Conservation (phyloP, 2,797 vertebrate species). For the Mormyrus hasselquistii region DNA sequence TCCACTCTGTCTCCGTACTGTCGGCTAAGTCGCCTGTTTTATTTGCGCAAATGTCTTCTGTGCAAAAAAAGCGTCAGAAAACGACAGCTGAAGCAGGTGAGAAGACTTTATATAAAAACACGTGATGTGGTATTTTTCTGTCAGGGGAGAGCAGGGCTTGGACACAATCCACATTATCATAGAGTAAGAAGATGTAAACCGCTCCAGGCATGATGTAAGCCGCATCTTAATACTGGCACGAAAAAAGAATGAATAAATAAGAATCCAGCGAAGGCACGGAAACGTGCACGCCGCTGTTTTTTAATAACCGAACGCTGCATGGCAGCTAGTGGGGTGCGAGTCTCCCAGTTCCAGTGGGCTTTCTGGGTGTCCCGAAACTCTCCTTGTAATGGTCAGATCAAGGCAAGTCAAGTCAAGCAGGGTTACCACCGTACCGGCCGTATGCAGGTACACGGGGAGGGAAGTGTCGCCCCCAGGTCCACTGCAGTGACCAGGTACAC, state of each 20-base stretch:
- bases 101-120: background rate
- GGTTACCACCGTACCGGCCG: background rate
- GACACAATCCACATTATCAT: background rate
- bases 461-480: background rate
- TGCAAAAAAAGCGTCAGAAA: background rate
- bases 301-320: background rate
- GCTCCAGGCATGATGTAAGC: background rate
- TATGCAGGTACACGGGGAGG: background rate
- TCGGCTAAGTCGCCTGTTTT: background rate
- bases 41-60: background rate
- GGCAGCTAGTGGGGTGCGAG: background rate
- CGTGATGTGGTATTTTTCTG: background rate
- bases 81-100: background rate
- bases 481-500: background rate
- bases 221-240: background rate
- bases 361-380: background rate
- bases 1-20: background rate
- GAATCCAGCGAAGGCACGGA: background rate
- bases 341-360: no score
- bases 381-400: background rate
- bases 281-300: background rate
- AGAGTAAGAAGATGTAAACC: background rate
- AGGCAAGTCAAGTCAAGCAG: background rate
- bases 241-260: background rate
- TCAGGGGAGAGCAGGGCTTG: background rate